phyloP scores from a whole-genome alignment of 2,113 vertebrate species.

The Xerus inauris region DNA sequence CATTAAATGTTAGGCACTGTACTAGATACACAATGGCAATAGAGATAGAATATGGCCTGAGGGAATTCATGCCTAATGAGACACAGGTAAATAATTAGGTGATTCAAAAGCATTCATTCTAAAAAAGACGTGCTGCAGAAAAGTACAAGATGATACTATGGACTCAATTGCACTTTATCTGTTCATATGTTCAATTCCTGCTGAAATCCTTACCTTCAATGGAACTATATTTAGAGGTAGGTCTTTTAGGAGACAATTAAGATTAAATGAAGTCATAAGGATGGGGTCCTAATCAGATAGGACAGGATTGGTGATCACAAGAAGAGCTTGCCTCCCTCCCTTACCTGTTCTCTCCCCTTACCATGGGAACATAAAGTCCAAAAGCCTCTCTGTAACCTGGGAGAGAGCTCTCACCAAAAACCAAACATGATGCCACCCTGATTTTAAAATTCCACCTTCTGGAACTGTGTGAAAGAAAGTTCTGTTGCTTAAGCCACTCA shows the following conservation, averaged over 20 bases:
- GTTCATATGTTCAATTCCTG: neutral
- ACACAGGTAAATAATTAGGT: neutral
- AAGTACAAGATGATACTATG: neutral
- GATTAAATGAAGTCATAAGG: neutral
- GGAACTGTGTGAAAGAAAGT: neutral
- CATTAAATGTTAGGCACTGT: neutral
- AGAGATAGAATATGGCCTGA: neutral
- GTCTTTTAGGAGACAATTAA: neutral
- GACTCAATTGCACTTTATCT: neutral
- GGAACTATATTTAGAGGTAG: neutral
- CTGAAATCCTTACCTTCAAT: neutral
- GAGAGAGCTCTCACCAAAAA: neutral
- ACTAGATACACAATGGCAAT: neutral
- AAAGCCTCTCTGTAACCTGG: neutral
- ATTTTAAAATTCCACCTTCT: neutral
- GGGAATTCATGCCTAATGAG: neutral
- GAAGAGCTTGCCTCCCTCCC: neutral
- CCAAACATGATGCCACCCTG: neutral
- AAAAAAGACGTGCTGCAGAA: neutral
- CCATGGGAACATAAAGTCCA: neutral
- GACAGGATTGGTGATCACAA: neutral
- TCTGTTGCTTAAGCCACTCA: neutral
- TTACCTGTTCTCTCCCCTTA: neutral
- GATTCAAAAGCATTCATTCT: neutral
- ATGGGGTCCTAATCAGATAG: neutral